Evolutionary conservation across 2,113 vertebrate species (phyloP).

Genomic region (Stictonetta naevosa): DNA sequence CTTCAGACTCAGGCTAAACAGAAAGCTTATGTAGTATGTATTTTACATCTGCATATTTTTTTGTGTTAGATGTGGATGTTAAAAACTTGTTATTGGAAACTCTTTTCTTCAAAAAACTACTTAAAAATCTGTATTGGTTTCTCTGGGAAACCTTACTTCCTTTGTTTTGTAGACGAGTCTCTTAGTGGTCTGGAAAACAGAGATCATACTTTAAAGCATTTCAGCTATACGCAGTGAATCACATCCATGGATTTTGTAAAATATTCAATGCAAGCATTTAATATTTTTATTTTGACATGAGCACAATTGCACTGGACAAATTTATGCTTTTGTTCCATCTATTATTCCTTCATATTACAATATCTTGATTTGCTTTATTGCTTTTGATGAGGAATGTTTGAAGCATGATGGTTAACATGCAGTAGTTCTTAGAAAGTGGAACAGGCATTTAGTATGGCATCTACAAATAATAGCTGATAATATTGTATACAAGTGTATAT

Average conservation of each 20-base stretch:
- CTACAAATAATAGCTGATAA: background rate
- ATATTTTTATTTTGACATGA: background rate
- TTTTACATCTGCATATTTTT: background rate
- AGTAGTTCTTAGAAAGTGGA: background rate
- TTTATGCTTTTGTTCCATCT: background rate
- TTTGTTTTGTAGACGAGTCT: background rate
- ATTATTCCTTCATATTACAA: background rate
- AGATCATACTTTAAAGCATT: background rate
- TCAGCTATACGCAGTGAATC: background rate
- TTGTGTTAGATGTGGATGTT: too few species aligned
- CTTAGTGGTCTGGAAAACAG: background rate
- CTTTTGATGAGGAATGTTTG: background rate
- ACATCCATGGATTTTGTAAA: background rate
- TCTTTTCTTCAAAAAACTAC: background rate
- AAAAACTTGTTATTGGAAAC: background rate
- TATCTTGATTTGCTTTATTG: background rate
- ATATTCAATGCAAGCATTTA: background rate
- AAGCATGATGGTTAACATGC: background rate
- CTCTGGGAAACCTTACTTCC: background rate
- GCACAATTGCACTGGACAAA: background rate
- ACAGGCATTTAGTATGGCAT: background rate
- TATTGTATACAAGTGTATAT: background rate
- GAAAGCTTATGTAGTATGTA: background rate
- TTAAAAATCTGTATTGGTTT: background rate
- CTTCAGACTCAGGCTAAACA: background rate